These are phyloP conservation scores for Lindbergichthys nudifrons DNA, from an alignment of 2,797 vertebrate species.

Conservation along the genomic window DNA sequence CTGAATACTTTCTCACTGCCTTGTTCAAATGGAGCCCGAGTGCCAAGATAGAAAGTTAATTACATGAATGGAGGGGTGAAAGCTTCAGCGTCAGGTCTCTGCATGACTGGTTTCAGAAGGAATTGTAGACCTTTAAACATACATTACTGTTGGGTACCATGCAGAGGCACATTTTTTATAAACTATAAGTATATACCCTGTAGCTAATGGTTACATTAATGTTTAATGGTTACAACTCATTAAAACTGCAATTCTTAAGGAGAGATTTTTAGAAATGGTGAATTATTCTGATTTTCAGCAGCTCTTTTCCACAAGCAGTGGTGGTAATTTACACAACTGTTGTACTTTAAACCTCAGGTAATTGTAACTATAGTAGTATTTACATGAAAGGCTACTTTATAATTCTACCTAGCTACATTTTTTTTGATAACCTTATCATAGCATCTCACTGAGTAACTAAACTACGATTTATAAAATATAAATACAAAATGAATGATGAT, in stretches of 20 bases:
- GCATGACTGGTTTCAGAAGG: neutral
- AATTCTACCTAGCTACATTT: neutral
- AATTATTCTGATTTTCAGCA: neutral
- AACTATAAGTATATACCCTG: neutral
- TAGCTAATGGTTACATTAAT: neutral
- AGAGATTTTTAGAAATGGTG: neutral
- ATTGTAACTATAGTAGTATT: too few species aligned
- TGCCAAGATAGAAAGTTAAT: slow-evolving; percentile 9
- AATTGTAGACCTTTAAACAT: neutral
- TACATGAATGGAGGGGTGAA: neutral
- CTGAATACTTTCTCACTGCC: neutral
- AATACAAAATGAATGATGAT: too few species aligned
- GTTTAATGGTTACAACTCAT: neutral
- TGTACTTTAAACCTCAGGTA: neutral
- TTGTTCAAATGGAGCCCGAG: neutral
- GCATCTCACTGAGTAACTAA: too few species aligned
- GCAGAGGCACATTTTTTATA: neutral
- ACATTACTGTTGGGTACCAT: neutral
- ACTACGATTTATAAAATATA: too few species aligned
- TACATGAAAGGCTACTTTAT: neutral
- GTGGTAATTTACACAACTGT: neutral
- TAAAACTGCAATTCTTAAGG: neutral
- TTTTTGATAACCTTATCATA: too few species aligned
- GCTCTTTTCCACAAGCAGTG: slow-evolving; percentile 4
- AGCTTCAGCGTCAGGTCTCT: neutral